Evolutionary conservation across 1,140 invertebrate genomes (phyloP), one percentile per base, ranked within the genome.

Genomic region (Drosophila melanica): DNA sequence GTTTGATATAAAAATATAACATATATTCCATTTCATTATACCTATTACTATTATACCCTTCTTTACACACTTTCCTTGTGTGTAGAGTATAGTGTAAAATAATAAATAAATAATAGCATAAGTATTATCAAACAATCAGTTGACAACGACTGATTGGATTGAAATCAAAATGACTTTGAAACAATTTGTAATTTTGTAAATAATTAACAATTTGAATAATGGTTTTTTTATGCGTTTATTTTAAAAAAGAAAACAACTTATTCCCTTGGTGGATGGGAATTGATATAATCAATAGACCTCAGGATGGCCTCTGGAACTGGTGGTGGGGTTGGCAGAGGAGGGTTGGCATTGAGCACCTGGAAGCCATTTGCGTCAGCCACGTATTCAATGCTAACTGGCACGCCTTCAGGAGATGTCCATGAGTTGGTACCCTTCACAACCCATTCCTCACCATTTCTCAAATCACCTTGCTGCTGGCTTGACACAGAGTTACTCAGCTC

Each of bases 361-460:
- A 96, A 97, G 45, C 97, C 97, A 69, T 95, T 95, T 79, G 96
- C 96, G 69, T 94, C 93, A 33, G 92, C 92, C 0, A 92, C 82
- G 70, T 94, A 94, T 11, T 41, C 0, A 7, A 90, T 11, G 14
- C 20, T 5, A 6, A 92, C 62, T 0, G n/a, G 0, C 47, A 64
- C 59, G 27, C 95, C 95, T 55, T 96, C 95, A 12, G 96, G 96
- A 47, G 96, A 95, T 1, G 93, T 95, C 92, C 96, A 96, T 2
- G 93, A 93, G 86, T 96, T 96, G 1, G 93, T 93, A 4, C 97
- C 97, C 27, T 95, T 93, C 77, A 97, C 96, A 0, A 94, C 94
- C 70, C 96, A 94, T 20, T 94, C 93, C 1, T 93, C 92, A 41
- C 94, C 93, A n/a, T n/a, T n/a, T 72, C 95, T 95, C 63, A 97